These are phyloP conservation scores for Polypterus senegalus DNA, from an alignment of 2,113 vertebrate species.

Conservation along the genomic window DNA sequence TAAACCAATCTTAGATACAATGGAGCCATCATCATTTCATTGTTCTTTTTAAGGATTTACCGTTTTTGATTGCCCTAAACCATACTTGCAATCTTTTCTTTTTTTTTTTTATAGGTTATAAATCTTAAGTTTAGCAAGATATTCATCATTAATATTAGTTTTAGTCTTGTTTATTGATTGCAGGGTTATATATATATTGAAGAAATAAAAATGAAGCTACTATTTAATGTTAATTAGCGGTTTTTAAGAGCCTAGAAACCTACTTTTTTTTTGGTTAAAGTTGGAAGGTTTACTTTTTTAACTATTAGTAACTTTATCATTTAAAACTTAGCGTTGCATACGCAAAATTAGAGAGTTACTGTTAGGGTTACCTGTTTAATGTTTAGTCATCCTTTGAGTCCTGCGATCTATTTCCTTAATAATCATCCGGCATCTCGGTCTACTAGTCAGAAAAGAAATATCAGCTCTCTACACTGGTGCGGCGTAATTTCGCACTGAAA, in stretches of 20 bases:
- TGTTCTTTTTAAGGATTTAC: constrained; percentile 54
- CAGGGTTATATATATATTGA: constrained; percentile 59
- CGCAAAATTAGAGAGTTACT: constrained; percentile 83
- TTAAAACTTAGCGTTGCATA: constrained; percentile 78
- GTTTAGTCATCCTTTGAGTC: constrained; percentile 98
- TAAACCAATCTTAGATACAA: constrained; percentile 86
- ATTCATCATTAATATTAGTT: constrained; percentile 81
- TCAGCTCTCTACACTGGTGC: constrained; percentile 78
- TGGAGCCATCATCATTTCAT: constrained; percentile 56
- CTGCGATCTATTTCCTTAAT: constrained; percentile 88
- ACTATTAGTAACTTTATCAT: constrained; percentile 91
- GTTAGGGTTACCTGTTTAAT: constrained; percentile 97
- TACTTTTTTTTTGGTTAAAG: constrained; percentile 70
- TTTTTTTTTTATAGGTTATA: constrained; percentile 62
- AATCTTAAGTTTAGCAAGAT: constrained; percentile 73
- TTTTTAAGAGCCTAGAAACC: constrained; percentile 74
- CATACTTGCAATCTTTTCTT: constrained; percentile 39
- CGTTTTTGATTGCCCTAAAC: constrained; percentile 59
- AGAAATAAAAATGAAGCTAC: constrained; percentile 66
- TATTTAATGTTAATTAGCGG: constrained; percentile 86
- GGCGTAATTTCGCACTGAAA: constrained; percentile 82
- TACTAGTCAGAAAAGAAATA: constrained; percentile 96
- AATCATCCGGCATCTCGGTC: constrained; percentile 86
- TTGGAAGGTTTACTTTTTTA: constrained; percentile 99
- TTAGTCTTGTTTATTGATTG: constrained; percentile 83